These are phyloP conservation scores for Ophiothrix spiculata DNA, from an alignment of 35 echinoderm and acorn worm genomes.

Conservation along the genomic window DNA sequence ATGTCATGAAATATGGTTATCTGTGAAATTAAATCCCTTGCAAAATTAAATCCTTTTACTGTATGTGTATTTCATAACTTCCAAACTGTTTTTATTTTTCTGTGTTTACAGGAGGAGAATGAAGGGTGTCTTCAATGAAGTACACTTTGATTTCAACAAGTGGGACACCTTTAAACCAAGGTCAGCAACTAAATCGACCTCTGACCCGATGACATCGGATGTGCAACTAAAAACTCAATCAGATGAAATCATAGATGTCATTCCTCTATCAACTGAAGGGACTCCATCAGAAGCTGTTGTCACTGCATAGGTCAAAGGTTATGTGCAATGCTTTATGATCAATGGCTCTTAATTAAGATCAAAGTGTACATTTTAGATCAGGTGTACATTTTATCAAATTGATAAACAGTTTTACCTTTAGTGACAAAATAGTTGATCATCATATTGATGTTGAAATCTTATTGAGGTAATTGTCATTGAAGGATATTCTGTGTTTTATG, in stretches of 20 bases:
- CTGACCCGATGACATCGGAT: slow-evolving; percentile 38
- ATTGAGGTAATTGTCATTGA: too few relatives aligned
- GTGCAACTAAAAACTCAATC: slow-evolving; percentile 63
- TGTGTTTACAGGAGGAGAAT: slow-evolving; percentile 71
- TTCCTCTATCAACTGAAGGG: not conserved
- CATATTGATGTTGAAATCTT: too few relatives aligned
- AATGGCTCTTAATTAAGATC: too few relatives aligned
- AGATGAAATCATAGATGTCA: not conserved
- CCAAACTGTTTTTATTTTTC: not conserved
- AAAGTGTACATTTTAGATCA: too few relatives aligned
- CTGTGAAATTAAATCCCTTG: not conserved
- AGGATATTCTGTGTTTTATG: too few relatives aligned
- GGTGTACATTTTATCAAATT: too few relatives aligned
- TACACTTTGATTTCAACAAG: slow-evolving; percentile 76
- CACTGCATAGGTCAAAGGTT: not conserved
- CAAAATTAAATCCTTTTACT: not conserved
- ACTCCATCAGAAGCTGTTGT: not conserved
- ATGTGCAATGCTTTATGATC: not conserved
- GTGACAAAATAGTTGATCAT: too few relatives aligned
- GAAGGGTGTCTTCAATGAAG: slow-evolving; percentile 70
- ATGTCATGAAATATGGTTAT: not conserved
- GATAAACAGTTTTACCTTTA: too few relatives aligned
- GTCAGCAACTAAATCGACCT: slow-evolving; percentile 1
- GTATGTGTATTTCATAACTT: not conserved
- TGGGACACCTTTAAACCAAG: slow-evolving; percentile 22